Conservation (phyloP, 2,797 vertebrate genomes). For the Psittacula derbiana region DNA sequence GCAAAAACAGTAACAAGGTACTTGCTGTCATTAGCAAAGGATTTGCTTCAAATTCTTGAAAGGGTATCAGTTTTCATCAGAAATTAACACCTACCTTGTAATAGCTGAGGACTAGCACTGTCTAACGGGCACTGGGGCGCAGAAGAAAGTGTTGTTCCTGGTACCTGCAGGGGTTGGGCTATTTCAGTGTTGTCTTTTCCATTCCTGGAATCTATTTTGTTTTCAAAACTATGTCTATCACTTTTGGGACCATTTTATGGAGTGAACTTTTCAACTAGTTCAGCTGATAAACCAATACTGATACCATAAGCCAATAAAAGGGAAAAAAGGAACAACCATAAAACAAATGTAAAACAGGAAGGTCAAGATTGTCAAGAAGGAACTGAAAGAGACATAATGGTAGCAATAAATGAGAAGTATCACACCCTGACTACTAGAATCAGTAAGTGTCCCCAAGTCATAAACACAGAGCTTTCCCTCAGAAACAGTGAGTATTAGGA, state of each 20-base stretch:
- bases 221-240: not conserved
- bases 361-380: not conserved
- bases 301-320: not conserved
- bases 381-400: not conserved
- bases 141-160: not conserved
- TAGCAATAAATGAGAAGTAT: not conserved
- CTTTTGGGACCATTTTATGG: not conserved
- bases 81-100: not conserved
- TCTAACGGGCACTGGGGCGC: accelerated
- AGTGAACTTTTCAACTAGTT: not conserved
- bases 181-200: not conserved
- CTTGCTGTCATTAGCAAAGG: not conserved
- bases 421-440: not conserved
- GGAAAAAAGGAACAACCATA: not conserved
- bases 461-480: not conserved
- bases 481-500: not conserved
- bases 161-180: not conserved
- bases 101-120: not conserved
- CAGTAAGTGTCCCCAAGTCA: not conserved
- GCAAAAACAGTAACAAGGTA: accelerated
- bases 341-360: not conserved
- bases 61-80: not conserved
- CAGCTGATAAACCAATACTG: not conserved
- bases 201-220: not conserved
- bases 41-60: not conserved